phyloP scores from a whole-genome alignment of 2,113 vertebrate species.

The Atherinomorus stipes region DNA sequence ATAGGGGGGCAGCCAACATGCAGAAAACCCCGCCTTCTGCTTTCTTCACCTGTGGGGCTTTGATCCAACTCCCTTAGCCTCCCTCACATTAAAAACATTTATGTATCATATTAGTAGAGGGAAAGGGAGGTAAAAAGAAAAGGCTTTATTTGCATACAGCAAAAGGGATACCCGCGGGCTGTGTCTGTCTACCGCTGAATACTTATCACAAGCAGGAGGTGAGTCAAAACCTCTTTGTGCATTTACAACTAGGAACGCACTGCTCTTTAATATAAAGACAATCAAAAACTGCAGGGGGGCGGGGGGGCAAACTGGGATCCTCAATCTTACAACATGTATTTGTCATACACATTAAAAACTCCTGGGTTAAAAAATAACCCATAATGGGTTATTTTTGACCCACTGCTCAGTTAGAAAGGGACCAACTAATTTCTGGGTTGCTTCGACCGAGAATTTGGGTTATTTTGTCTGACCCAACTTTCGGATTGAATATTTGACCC shows the following conservation, averaged over 20 bases:
- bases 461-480: no score
- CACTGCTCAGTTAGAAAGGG: no score
- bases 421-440: no score
- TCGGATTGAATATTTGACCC: no score
- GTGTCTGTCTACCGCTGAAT: slow-evolving; percentile 77
- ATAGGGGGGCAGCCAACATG: slow-evolving; percentile 34
- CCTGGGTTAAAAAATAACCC: no score
- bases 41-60: slow-evolving; percentile 47
- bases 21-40: slow-evolving; percentile 41
- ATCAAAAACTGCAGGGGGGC: slow-evolving; percentile 15
- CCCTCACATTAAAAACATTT: slow-evolving; percentile 74
- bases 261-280: slow-evolving; percentile 57
- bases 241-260: slow-evolving; percentile 54
- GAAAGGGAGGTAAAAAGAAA: slow-evolving; percentile 53
- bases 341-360: no score
- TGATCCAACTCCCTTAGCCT: slow-evolving; percentile 48
- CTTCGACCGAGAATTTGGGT: no score
- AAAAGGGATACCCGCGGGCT: slow-evolving; percentile 74
- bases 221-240: slow-evolving; percentile 61
- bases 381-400: no score
- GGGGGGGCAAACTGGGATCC: slow-evolving; percentile 13
- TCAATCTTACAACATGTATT: slow-evolving; percentile 40
- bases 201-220: slow-evolving; percentile 76
- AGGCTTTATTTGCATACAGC: slow-evolving; percentile 78
- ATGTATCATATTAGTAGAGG: slow-evolving; percentile 73